Conservation (phyloP, 2,888 invertebrate genomes). For the Lasioglossum calceatum region DNA sequence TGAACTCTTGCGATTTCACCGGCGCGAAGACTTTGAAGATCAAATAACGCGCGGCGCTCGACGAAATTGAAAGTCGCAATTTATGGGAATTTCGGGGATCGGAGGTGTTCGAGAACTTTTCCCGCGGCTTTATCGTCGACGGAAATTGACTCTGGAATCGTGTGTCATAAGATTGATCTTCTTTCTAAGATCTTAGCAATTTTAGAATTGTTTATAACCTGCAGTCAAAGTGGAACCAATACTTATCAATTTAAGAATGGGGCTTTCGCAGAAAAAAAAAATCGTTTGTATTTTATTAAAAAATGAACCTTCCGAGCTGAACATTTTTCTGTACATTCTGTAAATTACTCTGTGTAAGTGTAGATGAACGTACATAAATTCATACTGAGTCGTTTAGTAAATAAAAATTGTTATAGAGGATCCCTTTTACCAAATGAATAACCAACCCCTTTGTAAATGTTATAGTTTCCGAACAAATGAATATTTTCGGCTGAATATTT, state of each 20-base stretch:
- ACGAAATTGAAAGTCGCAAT: not conserved
- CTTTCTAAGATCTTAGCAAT: not conserved
- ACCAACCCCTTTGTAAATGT: not conserved
- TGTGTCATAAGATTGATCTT: not conserved
- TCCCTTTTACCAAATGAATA: not conserved
- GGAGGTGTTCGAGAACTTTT: not conserved
- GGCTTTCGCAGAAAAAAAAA: not conserved
- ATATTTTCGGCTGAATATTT: not conserved
- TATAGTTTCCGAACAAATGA: not conserved
- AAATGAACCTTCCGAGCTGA: not conserved
- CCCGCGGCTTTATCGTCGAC: not conserved
- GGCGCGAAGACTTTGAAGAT: conserved; percentile 8
- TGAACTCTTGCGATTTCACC: conserved; percentile 8
- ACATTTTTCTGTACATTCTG: not conserved
- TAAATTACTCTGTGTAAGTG: not conserved
- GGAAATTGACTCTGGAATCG: not conserved
- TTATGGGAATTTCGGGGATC: not conserved
- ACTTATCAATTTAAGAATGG: not conserved
- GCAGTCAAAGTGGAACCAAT: not conserved
- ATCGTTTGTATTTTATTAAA: not conserved
- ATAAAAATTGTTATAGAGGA: not conserved
- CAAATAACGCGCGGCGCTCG: not conserved
- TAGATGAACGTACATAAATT: not conserved
- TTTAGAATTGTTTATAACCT: not conserved
- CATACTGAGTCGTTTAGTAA: not conserved